Evolutionary conservation across 1,140 invertebrate species (phyloP).

Genomic region (Ips typographus): DNA sequence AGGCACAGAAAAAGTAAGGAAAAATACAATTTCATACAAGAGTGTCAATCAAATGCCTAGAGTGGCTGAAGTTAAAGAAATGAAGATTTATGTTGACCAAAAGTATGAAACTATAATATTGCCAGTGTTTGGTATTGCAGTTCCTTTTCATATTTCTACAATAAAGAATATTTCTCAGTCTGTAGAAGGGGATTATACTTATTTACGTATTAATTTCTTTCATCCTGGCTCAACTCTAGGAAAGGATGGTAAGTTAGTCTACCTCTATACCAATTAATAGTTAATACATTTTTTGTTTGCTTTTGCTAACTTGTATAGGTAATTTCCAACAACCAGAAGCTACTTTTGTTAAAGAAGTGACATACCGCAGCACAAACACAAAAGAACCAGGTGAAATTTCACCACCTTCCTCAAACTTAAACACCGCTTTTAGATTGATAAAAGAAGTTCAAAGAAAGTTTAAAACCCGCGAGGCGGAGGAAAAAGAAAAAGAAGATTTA

Average conservation of each 20-base stretch:
- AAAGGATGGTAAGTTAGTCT: constrained; percentile 66
- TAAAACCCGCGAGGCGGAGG: constrained; percentile 96
- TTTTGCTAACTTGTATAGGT: constrained; percentile 59
- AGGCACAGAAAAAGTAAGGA: constrained; percentile 88
- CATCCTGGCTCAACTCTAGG: constrained; percentile 96
- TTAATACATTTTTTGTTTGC: too few species aligned
- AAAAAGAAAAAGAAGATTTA: constrained; percentile 96
- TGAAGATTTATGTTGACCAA: constrained; percentile 96
- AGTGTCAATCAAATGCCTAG: constrained; percentile 88
- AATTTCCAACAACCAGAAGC: constrained; percentile 92
- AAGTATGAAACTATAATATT: constrained; percentile 98
- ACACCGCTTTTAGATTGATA: constrained; percentile 94
- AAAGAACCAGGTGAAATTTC: constrained; percentile 97
- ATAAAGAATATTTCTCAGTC: constrained; percentile 99
- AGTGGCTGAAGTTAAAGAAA: constrained; percentile 84
- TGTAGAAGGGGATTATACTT: constrained; percentile 98
- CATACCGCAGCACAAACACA: constrained; percentile 96
- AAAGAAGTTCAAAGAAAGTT: constrained; percentile 99
- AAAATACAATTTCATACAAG: constrained; percentile 96
- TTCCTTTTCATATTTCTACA: constrained; percentile 98
- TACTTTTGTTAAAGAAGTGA: constrained; percentile 98
- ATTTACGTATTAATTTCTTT: constrained; percentile 98
- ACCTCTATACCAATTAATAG: too few species aligned
- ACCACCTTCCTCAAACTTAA: constrained; percentile 93
- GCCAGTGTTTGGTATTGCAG: constrained; percentile 92